Percentiles rank a stretch among this genome's conserved stretches.
Evolutionary conservation across 1,140 invertebrate species (phyloP).

Genomic region (Bombus superbus): DNA sequence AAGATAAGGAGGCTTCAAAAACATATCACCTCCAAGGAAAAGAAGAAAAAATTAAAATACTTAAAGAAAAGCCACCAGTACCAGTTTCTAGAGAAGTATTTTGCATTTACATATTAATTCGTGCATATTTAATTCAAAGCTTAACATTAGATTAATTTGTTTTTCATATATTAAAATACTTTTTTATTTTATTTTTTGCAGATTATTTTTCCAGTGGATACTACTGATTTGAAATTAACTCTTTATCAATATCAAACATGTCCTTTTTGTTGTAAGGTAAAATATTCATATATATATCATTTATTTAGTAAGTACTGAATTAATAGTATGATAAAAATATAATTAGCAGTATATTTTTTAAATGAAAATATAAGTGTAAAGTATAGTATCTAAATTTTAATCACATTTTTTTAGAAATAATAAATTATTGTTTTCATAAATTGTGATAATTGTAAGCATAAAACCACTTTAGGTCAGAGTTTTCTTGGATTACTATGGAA

Average conservation of each 20-base stretch:
- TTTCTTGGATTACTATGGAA: conserved; percentile 96
- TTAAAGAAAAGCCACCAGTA: conserved; percentile 83
- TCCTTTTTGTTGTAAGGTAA: conserved; percentile 98
- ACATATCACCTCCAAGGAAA: conserved; percentile 80
- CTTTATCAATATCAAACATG: conserved; percentile 98
- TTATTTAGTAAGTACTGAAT: background rate
- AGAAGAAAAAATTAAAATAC: conserved; percentile 77
- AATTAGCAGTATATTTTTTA: background rate
- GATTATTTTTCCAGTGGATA: conserved; percentile 87
- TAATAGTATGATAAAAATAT: background rate
- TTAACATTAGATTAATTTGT: background rate
- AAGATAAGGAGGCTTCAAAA: conserved; percentile 77
- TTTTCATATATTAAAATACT: conserved; percentile 1
- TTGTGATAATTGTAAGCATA: background rate
- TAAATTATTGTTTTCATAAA: background rate
- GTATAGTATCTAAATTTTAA: background rate
- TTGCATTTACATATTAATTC: conserved; percentile 12
- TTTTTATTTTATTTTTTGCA: conserved; percentile 74
- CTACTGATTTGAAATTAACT: conserved; percentile 91
- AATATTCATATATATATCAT: conserved; percentile 15
- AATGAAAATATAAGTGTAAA: background rate
- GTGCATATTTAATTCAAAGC: background rate
- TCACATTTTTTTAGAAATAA: background rate
- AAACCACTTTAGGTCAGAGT: conserved; percentile 86
- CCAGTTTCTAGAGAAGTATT: conserved; percentile 80